Percentiles rank a stretch among this genome's conserved stretches.
Conservation (phyloP, 2,888 invertebrate species). For the Theretra japonica region DNA sequence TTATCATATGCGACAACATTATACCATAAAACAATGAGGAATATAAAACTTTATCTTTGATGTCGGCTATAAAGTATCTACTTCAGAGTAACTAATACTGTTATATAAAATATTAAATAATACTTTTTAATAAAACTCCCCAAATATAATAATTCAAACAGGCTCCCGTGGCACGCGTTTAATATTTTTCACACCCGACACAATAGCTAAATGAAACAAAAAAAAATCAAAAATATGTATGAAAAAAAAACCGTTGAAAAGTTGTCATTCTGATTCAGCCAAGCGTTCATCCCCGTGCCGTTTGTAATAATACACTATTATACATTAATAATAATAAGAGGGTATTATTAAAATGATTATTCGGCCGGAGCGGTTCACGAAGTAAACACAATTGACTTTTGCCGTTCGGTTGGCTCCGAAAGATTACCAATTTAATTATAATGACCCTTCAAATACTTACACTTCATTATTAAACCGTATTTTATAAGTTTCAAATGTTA, state of each 20-base stretch:
- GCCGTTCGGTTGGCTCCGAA: conserved; percentile 78
- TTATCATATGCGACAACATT: too few relatives aligned
- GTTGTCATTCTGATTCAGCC: conserved; percentile 76
- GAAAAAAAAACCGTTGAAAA: conserved; percentile 66
- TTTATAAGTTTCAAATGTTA: conserved; percentile 40
- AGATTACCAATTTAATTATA: conserved; percentile 78
- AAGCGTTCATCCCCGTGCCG: conserved; percentile 79
- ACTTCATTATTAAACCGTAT: conserved; percentile 65
- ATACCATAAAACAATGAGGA: too few relatives aligned
- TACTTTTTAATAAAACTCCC: not conserved
- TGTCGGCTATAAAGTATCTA: too few relatives aligned
- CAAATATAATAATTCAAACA: not conserved
- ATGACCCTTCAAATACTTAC: conserved; percentile 74
- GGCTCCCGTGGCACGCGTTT: conserved; percentile 12
- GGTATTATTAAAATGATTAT: conserved; percentile 77
- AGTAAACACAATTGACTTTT: conserved; percentile 80
- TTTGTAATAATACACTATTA: conserved; percentile 68
- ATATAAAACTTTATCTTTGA: too few relatives aligned
- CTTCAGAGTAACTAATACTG: not conserved
- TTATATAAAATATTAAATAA: not conserved
- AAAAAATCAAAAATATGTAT: conserved; percentile 43
- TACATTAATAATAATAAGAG: conserved; percentile 72
- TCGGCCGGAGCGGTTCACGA: conserved; percentile 57
- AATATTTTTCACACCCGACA: conserved; percentile 14
- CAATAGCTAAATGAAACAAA: conserved; percentile 31